phyloP scores from a whole-genome alignment of 2,888 invertebrate species.

The Cyclophora punctaria region DNA sequence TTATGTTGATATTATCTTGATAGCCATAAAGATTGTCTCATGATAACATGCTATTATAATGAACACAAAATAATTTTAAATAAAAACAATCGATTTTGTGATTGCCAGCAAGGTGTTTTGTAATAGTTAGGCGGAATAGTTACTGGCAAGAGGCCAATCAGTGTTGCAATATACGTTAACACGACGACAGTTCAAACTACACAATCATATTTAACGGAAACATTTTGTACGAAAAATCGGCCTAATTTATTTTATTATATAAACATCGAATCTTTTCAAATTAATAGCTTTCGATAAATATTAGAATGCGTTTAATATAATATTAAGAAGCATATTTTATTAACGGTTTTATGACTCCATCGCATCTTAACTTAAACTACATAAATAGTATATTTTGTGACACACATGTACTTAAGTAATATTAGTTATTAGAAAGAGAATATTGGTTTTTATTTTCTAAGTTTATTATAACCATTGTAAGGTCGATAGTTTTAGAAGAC shows the following conservation, averaged over 20 bases:
- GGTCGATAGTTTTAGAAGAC: too few species aligned
- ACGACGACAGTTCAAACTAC: constrained; percentile 38
- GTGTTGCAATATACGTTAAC: constrained; percentile 39
- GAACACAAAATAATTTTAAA: neutral
- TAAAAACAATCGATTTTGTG: constrained; percentile 42
- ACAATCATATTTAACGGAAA: constrained; percentile 30
- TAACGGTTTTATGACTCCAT: too few species aligned
- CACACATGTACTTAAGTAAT: too few species aligned
- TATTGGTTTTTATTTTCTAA: too few species aligned
- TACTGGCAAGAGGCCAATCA: constrained; percentile 54
- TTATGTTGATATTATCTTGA: too few species aligned
- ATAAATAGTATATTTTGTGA: too few species aligned
- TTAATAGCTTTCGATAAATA: neutral
- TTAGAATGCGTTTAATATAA: too few species aligned
- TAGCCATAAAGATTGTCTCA: too few species aligned
- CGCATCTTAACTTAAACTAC: too few species aligned
- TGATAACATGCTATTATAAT: neutral
- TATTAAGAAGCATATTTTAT: too few species aligned
- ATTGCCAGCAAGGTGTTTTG: constrained; percentile 31
- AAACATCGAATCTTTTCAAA: constrained; percentile 2
- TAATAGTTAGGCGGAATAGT: constrained; percentile 42
- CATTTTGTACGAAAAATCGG: constrained; percentile 17
- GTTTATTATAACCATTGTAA: too few species aligned
- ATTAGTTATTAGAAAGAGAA: too few species aligned
- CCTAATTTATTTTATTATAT: constrained; percentile 7